Evolutionary conservation across 2,113 vertebrate genomes (phyloP).

Genomic region (Syngnathus scovelli): DNA sequence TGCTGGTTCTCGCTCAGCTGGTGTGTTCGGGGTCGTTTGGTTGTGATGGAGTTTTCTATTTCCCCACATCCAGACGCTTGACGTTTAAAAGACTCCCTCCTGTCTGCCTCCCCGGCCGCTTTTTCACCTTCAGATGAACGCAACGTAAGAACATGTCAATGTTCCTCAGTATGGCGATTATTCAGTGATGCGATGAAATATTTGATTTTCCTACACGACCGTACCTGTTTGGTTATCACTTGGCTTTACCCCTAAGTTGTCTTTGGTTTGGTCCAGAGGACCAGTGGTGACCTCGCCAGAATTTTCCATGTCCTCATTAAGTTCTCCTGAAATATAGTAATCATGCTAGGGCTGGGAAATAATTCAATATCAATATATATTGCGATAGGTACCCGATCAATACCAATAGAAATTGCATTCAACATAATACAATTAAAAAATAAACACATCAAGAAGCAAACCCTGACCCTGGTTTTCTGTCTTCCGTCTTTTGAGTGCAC

Average conservation of each 20-base stretch:
- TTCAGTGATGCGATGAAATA: neutral
- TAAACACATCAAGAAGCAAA: no score
- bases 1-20: slow-evolving; percentile 85
- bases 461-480: no score
- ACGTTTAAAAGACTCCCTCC: slow-evolving; percentile 78
- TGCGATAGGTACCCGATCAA: no score
- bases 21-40: slow-evolving; percentile 82
- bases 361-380: no score
- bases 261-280: slow-evolving; percentile 84
- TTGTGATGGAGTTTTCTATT: slow-evolving; percentile 74
- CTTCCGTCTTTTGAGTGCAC: no score
- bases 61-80: slow-evolving; percentile 71
- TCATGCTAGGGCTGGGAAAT: slow-evolving; percentile 4
- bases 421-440: no score
- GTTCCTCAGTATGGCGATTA: neutral
- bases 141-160: neutral
- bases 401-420: no score
- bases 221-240: slow-evolving; percentile 78
- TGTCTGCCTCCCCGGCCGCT: slow-evolving; percentile 76
- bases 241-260: slow-evolving; percentile 74
- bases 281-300: slow-evolving; percentile 74
- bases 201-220: neutral
- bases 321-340: slow-evolving; percentile 73
- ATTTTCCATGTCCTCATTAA: slow-evolving; percentile 81
- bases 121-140: slow-evolving; percentile 63